Percentiles rank a stretch among this genome's conserved stretches.
phyloP scores from a whole-genome alignment of 2,113 vertebrate species.

The Patagioenas fasciata region DNA sequence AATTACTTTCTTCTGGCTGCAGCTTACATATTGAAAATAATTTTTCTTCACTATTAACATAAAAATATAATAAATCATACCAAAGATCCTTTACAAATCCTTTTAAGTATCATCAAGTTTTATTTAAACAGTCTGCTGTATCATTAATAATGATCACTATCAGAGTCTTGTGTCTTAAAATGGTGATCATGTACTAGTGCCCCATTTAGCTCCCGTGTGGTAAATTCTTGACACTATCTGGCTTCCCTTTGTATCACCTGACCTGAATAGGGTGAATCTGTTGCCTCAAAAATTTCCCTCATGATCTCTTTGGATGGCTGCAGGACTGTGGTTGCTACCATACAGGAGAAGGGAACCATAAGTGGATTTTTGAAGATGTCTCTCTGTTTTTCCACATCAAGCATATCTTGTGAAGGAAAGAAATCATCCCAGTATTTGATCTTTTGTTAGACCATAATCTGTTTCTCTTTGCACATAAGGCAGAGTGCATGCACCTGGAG shows the following conservation, averaged over 20 bases:
- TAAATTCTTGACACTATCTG: neutral
- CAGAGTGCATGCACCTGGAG: neutral
- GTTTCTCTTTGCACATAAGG: neutral
- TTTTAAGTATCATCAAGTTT: neutral
- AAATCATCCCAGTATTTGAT: neutral
- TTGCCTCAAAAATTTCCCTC: neutral
- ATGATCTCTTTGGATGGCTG: accelerated
- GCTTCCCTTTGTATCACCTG: neutral
- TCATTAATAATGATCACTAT: neutral
- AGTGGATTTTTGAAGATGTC: neutral
- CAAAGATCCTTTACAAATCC: neutral
- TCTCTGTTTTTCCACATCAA: neutral
- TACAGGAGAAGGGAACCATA: neutral
- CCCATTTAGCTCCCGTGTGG: neutral
- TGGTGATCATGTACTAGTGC: neutral
- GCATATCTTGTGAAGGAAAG: neutral
- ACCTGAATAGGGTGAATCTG: neutral
- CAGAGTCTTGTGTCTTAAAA: neutral
- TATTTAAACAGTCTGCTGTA: neutral
- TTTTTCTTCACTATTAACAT: neutral
- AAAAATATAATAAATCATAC: neutral
- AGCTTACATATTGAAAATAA: neutral
- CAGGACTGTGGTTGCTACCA: neutral
- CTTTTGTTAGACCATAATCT: neutral
- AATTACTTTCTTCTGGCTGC: neutral